phyloP scores from a whole-genome alignment of 2,797 vertebrate genomes.

The Trematomus bernacchii region DNA sequence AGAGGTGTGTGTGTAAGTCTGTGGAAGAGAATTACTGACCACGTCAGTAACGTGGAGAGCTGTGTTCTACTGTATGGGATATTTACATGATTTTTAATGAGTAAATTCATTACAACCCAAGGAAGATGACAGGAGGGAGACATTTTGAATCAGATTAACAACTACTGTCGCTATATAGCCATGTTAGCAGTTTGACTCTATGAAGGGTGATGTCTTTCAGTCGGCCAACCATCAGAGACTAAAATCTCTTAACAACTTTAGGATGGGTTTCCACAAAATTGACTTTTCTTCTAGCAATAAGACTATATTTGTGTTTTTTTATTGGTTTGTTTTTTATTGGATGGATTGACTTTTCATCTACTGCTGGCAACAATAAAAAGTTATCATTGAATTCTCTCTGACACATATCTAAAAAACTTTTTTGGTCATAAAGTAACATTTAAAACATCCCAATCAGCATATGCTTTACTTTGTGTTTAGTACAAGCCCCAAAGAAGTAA shows the following conservation, averaged over 20 bases:
- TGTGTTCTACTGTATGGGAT: slow-evolving; percentile 12
- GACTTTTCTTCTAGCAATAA: neutral
- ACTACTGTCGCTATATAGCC: neutral
- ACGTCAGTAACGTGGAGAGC: slow-evolving; percentile 32
- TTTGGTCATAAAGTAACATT: neutral
- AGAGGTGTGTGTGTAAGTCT: neutral
- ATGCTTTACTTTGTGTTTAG: neutral
- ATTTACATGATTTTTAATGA: slow-evolving; percentile 12
- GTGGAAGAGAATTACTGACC: slow-evolving; percentile 3
- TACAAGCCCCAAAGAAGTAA: too few species aligned
- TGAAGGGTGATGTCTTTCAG: neutral
- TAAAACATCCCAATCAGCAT: neutral
- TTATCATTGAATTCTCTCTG: too few species aligned
- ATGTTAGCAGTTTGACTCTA: neutral
- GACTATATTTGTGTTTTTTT: neutral
- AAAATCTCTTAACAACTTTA: neutral
- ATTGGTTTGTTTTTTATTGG: neutral
- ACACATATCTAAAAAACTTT: too few species aligned
- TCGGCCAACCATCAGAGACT: neutral
- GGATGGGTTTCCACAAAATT: neutral
- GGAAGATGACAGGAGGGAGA: neutral
- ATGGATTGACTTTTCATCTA: neutral
- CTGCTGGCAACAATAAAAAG: too few species aligned
- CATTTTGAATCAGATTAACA: neutral
- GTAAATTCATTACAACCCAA: neutral